phyloP scores from a whole-genome alignment of 2,113 vertebrate genomes.

The Hassar affinis region DNA sequence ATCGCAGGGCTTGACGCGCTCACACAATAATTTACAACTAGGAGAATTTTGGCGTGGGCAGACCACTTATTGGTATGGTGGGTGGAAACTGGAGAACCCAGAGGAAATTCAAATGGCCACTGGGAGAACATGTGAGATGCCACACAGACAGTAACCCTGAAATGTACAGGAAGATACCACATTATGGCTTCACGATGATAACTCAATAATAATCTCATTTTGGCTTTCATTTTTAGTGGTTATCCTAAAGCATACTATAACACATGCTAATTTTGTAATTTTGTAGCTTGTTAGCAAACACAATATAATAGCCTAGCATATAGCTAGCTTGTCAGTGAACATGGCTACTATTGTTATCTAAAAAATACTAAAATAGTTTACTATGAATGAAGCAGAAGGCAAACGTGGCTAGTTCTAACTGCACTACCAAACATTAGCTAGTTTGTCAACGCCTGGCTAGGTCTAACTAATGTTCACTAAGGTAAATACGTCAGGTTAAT shows the following conservation, averaged over 20 bases:
- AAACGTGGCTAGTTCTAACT: background rate
- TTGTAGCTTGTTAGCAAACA: background rate
- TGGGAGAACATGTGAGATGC: background rate
- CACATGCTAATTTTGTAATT: background rate
- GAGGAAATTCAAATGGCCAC: background rate
- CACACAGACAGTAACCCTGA: background rate
- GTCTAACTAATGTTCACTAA: background rate
- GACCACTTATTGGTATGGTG: background rate
- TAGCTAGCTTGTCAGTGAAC: background rate
- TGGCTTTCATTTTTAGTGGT: background rate
- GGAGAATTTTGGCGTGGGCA: background rate
- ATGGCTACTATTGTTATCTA: background rate
- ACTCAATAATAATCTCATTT: background rate
- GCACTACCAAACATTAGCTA: background rate
- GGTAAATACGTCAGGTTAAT: background rate
- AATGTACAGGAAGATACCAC: background rate
- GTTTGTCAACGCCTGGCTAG: background rate
- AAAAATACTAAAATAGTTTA: background rate
- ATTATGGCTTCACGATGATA: background rate
- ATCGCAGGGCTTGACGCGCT: background rate
- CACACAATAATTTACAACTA: background rate
- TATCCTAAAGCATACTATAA: background rate
- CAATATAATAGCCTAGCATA: background rate
- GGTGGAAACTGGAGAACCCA: background rate
- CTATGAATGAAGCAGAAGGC: background rate